phyloP scores from a whole-genome alignment of 1,140 invertebrate genomes.

The Philotrypesis tridentata region DNA sequence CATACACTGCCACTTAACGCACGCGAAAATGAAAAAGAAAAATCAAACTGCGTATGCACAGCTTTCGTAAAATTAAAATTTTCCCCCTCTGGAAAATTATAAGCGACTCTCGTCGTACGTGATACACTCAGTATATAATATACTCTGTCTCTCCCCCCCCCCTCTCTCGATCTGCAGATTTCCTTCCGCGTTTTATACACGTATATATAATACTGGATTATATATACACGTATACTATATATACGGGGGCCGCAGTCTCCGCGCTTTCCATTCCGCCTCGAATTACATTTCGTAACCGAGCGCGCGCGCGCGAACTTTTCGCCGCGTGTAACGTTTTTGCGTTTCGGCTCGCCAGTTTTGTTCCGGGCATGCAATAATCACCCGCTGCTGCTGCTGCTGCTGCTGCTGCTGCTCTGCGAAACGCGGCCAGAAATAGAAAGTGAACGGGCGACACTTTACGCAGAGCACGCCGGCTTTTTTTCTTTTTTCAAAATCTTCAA shows the following conservation, averaged over 20 bases:
- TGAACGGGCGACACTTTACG: background rate
- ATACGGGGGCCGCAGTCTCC: too few species aligned
- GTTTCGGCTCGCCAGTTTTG: background rate
- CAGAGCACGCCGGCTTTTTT: too few species aligned
- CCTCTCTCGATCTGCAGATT: background rate
- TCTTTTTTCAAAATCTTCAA: background rate
- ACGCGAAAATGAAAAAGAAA: too few species aligned
- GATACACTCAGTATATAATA: too few species aligned
- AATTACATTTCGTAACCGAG: slow-evolving; percentile 7
- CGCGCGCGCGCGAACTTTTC: background rate
- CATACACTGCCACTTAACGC: too few species aligned
- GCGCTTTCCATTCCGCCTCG: background rate
- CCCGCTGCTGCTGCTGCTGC: too few species aligned
- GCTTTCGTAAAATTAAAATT: too few species aligned
- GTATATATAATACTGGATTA: background rate
- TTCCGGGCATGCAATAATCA: background rate
- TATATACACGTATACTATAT: background rate
- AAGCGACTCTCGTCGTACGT: too few species aligned
- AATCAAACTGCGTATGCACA: too few species aligned
- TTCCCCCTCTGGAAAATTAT: too few species aligned
- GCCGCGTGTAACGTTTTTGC: background rate
- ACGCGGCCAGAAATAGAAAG: slow-evolving; percentile 32
- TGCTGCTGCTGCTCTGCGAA: too few species aligned
- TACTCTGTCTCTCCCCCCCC: too few species aligned
- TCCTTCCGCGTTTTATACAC: background rate